phyloP scores from a whole-genome alignment of 1,140 invertebrate genomes.

The Calliphora vicina region DNA sequence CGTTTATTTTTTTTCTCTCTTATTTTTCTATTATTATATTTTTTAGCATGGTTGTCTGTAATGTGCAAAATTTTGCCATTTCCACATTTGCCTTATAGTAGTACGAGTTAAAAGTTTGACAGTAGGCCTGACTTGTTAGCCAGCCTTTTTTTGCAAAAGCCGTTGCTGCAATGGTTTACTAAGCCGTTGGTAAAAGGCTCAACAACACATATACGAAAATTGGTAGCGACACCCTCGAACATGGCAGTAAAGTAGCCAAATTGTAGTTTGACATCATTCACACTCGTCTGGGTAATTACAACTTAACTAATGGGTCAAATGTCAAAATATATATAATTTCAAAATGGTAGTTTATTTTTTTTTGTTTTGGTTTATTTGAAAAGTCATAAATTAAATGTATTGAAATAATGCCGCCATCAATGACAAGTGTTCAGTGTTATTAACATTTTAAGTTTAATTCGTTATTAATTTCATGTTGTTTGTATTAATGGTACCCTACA shows the following conservation, averaged over 20 bases:
- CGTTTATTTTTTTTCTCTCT: neutral
- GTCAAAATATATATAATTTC: constrained; percentile 26
- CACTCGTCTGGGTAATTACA: neutral
- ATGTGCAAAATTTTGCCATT: neutral
- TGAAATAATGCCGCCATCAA: neutral
- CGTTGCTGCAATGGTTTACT: neutral
- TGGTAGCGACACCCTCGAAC: constrained; percentile 25
- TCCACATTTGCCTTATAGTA: neutral
- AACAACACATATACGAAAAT: constrained; percentile 12
- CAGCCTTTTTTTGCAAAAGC: neutral
- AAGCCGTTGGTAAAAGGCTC: neutral
- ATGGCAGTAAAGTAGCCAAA: constrained; percentile 8
- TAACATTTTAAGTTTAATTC: neutral
- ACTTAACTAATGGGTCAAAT: constrained; percentile 25
- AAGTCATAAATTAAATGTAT: neutral
- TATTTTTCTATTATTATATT: neutral
- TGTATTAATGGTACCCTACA: neutral
- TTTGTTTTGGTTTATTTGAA: neutral
- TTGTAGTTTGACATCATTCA: constrained; percentile 23
- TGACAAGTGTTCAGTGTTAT: neutral
- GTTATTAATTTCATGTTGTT: neutral
- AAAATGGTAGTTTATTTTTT: neutral
- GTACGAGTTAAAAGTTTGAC: neutral
- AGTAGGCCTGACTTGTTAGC: constrained; percentile 32
- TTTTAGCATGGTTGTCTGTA: neutral